phyloP scores from a whole-genome alignment of 2,797 vertebrate species.

The Myotis pilosus region DNA sequence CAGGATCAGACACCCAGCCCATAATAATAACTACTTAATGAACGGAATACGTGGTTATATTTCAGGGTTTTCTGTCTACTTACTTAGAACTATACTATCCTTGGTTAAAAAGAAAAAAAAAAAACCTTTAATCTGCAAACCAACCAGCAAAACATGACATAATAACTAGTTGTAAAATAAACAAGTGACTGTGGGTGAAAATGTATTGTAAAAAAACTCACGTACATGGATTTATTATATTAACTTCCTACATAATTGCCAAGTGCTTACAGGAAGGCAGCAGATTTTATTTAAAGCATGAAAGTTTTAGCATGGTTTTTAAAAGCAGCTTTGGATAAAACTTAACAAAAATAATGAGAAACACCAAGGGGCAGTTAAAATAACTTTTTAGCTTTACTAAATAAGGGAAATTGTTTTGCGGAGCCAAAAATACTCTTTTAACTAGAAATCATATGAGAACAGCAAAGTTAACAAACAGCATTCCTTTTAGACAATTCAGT shows the following conservation, averaged over 20 bases:
- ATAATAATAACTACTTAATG: background rate
- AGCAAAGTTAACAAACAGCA: background rate
- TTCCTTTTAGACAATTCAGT: background rate
- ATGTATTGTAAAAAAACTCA: background rate
- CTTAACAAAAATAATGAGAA: constrained; percentile 37
- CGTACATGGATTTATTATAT: background rate
- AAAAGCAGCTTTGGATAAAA: constrained; percentile 22
- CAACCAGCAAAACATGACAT: background rate
- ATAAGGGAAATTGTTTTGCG: constrained; percentile 32
- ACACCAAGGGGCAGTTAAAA: constrained; percentile 2
- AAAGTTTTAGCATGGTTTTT: constrained; percentile 32
- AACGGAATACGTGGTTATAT: background rate
- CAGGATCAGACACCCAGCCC: background rate
- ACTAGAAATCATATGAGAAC: constrained; percentile 28
- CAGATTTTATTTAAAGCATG: constrained; percentile 51
- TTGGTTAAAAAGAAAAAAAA: background rate
- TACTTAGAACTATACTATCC: background rate
- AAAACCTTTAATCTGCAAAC: background rate
- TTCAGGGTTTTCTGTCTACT: background rate
- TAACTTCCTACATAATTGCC: constrained; percentile 20
- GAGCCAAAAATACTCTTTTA: constrained; percentile 23
- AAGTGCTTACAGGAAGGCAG: constrained; percentile 22
- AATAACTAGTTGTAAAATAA: constrained; percentile 5
- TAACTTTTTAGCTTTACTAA: constrained; percentile 46
- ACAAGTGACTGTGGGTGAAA: background rate